phyloP scores from a whole-genome alignment of 2,113 vertebrate species.

The Barbus barbus region DNA sequence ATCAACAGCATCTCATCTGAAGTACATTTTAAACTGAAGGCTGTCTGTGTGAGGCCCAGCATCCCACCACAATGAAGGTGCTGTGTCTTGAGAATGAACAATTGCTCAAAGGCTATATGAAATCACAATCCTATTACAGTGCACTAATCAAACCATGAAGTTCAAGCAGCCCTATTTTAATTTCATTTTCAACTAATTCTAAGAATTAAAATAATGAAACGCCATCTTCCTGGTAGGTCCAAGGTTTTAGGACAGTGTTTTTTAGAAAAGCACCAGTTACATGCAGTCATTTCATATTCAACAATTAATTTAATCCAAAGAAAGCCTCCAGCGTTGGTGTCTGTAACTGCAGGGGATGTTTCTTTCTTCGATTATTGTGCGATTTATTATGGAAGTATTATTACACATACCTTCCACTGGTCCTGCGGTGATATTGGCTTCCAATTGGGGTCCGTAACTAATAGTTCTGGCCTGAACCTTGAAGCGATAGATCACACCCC shows the following conservation, averaged over 20 bases:
- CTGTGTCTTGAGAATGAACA: background rate
- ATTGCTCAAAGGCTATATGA: background rate
- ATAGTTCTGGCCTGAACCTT: constrained; percentile 89
- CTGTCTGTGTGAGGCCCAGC: background rate
- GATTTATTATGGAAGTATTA: constrained; percentile 11
- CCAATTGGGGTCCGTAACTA: constrained; percentile 82
- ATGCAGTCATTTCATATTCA: background rate
- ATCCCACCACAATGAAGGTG: background rate
- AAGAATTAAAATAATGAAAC: constrained; percentile 1
- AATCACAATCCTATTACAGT: background rate
- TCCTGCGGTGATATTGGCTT: constrained; percentile 88
- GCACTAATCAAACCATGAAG: background rate
- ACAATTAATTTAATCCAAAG: constrained; percentile 23
- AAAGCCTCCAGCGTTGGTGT: background rate
- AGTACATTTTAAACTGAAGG: background rate
- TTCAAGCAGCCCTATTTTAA: constrained; percentile 12
- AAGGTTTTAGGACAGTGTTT: background rate
- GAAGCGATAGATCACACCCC: constrained; percentile 86
- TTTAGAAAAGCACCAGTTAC: background rate
- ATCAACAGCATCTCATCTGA: background rate
- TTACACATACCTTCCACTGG: constrained; percentile 81
- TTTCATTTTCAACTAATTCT: constrained; percentile 1
- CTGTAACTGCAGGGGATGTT: constrained; percentile 23
- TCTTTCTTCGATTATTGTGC: background rate
- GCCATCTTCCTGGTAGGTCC: background rate